Evolutionary conservation across 2,888 invertebrate species (phyloP).

Genomic region (Miltochrista miniata): DNA sequence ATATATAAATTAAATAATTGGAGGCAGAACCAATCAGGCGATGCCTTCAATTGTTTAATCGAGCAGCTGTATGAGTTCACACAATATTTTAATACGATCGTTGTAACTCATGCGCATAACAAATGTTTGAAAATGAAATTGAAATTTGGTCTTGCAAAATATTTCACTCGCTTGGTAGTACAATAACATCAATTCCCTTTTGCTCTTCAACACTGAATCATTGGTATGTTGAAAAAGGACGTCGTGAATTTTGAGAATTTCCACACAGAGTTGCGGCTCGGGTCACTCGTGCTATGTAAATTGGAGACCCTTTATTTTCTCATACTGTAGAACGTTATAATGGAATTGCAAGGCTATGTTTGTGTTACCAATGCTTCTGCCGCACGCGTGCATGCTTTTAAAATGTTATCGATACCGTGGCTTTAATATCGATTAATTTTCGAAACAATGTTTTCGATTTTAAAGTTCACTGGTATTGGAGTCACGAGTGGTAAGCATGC

Average conservation of each 20-base stretch:
- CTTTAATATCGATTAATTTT: constrained; percentile 61
- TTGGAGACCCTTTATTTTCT: constrained; percentile 69
- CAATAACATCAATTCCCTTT: constrained; percentile 54
- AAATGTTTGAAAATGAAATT: constrained; percentile 64
- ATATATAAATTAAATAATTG: no score
- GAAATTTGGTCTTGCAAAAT: constrained; percentile 68
- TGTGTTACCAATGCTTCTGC: constrained; percentile 56
- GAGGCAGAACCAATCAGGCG: no score
- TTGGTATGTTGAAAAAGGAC: constrained; percentile 55
- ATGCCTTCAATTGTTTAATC: no score
- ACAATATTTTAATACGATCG: constrained; percentile 51
- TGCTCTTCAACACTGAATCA: constrained; percentile 45
- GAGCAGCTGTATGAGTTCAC: constrained; percentile 26
- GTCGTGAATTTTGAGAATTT: constrained; percentile 48
- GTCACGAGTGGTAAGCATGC: constrained; percentile 45
- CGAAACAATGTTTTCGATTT: constrained; percentile 55
- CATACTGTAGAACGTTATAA: constrained; percentile 60
- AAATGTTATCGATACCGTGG: constrained; percentile 41
- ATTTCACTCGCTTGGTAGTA: constrained; percentile 58
- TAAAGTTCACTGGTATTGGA: constrained; percentile 54
- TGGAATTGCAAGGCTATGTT: constrained; percentile 58
- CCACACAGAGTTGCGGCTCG: constrained; percentile 44
- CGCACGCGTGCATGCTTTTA: constrained; percentile 53
- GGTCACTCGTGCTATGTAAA: constrained; percentile 69
- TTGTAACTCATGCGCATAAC: constrained; percentile 66